Percentiles rank a stretch among this genome's conserved stretches.
Conservation (phyloP, 2,113 vertebrate genomes). For the Hoplias malabaricus region DNA sequence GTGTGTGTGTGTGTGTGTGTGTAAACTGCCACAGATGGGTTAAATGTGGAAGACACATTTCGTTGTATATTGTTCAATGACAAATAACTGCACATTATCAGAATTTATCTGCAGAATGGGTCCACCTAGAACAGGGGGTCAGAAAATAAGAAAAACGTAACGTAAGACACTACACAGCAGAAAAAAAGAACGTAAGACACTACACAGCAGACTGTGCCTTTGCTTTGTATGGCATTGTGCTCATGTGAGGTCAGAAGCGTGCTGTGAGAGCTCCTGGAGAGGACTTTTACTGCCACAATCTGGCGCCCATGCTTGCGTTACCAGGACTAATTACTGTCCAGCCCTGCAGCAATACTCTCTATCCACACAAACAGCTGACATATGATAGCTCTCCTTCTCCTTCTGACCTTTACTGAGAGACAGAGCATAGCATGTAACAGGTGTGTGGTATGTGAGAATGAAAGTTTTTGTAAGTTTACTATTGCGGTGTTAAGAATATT, state of each 20-base stretch:
- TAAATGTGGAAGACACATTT: too few relatives aligned
- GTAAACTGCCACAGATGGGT: too few relatives aligned
- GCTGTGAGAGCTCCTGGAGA: slow-evolving; percentile 4
- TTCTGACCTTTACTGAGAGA: slow-evolving; percentile 33
- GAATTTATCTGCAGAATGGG: too few relatives aligned
- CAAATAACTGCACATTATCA: too few relatives aligned
- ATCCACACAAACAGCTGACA: slow-evolving; percentile 62
- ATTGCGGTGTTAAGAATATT: neutral
- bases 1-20: too few relatives aligned
- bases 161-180: too few relatives aligned
- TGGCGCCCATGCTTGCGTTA: slow-evolving; percentile 72
- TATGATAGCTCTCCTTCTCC: slow-evolving; percentile 49
- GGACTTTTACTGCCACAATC: slow-evolving; percentile 58
- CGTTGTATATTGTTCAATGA: too few relatives aligned
- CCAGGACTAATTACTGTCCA: slow-evolving; percentile 56
- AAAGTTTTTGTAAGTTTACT: neutral
- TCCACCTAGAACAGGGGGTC: too few relatives aligned
- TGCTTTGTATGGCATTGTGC: neutral
- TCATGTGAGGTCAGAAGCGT: slow-evolving; percentile 12
- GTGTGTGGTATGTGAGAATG: neutral
- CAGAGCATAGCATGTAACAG: slow-evolving; percentile 17
- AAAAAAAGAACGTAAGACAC: too few relatives aligned
- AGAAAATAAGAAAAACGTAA: too few relatives aligned
- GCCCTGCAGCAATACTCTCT: slow-evolving; percentile 55
- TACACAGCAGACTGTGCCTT: neutral